Base-by-base conservation (phyloP, 2,113 vertebrate genomes). In the Prochilodus magdalenae region DNA sequence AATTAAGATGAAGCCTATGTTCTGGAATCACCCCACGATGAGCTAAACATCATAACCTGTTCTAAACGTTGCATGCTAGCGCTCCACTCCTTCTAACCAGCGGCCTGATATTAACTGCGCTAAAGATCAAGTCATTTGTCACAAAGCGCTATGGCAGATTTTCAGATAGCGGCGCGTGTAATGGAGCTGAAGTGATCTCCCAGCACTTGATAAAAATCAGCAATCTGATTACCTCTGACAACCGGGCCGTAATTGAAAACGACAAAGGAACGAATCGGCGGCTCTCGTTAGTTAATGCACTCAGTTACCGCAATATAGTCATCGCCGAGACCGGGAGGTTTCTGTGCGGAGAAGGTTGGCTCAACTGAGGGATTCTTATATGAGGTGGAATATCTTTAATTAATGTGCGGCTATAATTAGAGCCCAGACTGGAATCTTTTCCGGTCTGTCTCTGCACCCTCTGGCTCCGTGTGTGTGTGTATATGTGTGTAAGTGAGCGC, bases 211-310 rank as follows among this genome's bases (percentile, higher is more conserved):
- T 83, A 81, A 81, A 81, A 84, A 86, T 86, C 85, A 73, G 85
- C 62, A 71, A 84, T 84, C 66, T 77, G 82, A 84, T 86, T 86
- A 77, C 62, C 69, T 78, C 79, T 65, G 85, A 78, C 82, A 82
- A 75, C 67, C 70, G 53, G 53, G 73, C 85, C 66, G 76, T 86
- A 82, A 86, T 86, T 84, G 85, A 84, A 86, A 86, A 84, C 55
- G 85, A 86, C 82, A 81, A 84, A 77, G 75, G 24, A 77, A 77
- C 83, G 53, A 75, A 36, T 70, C 70, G 55, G 33, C 60, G 62
- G 36, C 29, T 84, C 82, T 49, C 24, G 67, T 67, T 65, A 69
- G 75, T 74, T 22, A 14, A 57, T 33, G 44, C 77, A 26, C 55
- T 59, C 30, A 18, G 72, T 63, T 36, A 76, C 75, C 22, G 51